Evolutionary conservation across 2,888 invertebrate species (phyloP).

Genomic region (Imbricaverruca yamaguchii): DNA sequence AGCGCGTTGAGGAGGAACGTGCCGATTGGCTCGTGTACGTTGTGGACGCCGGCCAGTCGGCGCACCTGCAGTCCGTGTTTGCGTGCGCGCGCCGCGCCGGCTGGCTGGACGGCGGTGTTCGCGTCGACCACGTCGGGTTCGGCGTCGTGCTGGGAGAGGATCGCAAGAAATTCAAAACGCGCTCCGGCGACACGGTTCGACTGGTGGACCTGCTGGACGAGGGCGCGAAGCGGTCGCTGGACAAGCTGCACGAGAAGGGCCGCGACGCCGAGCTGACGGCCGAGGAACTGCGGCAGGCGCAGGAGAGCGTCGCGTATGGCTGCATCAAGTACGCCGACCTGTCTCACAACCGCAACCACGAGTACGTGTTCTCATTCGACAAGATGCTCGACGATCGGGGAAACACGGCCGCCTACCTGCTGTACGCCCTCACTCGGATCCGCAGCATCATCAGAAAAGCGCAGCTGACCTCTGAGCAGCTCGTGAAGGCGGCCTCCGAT

Average conservation of each 20-base stretch:
- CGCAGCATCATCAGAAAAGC: conserved; percentile 78
- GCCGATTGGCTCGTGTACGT: conserved; percentile 87
- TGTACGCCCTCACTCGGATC: conserved; percentile 92
- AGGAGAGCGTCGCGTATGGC: conserved; percentile 90
- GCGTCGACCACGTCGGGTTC: conserved; percentile 87
- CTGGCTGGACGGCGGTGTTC: conserved; percentile 57
- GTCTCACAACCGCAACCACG: conserved; percentile 65
- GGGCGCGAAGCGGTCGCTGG: conserved; percentile 68
- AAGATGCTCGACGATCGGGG: conserved; percentile 97
- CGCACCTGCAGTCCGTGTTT: conserved; percentile 65
- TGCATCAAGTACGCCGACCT: conserved; percentile 98
- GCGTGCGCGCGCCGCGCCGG: conserved; percentile 71
- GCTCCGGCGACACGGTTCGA: conserved; percentile 91
- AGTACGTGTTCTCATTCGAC: conserved; percentile 34
- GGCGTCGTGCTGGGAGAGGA: conserved; percentile 97
- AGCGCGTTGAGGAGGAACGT: conserved; percentile 67
- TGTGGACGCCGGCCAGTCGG: conserved; percentile 83
- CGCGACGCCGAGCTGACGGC: conserved; percentile 71
- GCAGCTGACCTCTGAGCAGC: conserved; percentile 52
- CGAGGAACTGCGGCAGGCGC: conserved; percentile 72
- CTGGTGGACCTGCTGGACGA: conserved; percentile 83
- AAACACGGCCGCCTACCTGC: conserved; percentile 94
- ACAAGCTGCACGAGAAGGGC: conserved; percentile 78
- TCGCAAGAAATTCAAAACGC: conserved; percentile 96
- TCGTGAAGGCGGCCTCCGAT: conserved; percentile 54